Conservation (phyloP, 2,888 invertebrate genomes). For the Hyles lineata region DNA sequence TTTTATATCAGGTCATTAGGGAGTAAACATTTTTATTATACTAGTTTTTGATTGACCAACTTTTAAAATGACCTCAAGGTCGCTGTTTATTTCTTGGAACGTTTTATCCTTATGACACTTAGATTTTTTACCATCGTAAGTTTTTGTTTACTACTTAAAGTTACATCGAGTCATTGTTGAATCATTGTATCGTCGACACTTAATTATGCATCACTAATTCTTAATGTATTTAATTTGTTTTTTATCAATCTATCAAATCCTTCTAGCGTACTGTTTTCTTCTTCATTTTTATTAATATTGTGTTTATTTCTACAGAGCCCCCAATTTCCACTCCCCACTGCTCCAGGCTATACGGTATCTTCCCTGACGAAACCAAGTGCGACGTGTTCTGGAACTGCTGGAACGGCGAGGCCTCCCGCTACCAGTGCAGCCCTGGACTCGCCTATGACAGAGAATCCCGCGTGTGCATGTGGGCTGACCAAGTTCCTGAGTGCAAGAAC, state of each 20-base stretch:
- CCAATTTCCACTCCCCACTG: constrained; percentile 94
- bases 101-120: background rate
- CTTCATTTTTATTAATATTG: background rate
- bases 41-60: constrained; percentile 8
- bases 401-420: constrained; percentile 97
- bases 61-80: constrained; percentile 1
- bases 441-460: constrained; percentile 97
- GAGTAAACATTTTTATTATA: constrained; percentile 9
- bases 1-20: background rate
- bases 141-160: background rate
- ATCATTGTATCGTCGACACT: background rate
- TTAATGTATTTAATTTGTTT: background rate
- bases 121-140: background rate
- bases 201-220: background rate
- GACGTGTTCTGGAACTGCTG: constrained; percentile 99
- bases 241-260: background rate
- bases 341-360: constrained; percentile 95
- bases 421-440: constrained; percentile 97
- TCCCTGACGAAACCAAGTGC: constrained; percentile 94
- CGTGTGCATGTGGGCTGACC: constrained; percentile 98
- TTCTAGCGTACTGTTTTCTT: background rate
- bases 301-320: constrained; percentile 86
- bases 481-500: constrained; percentile 95
- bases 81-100: background rate
- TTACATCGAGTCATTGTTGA: background rate